A percentile compares a stretch with the other conserved stretches of the same genome.
Evolutionary conservation across 2,888 invertebrate genomes (phyloP).

Genomic region (Azorinus chamasolen): DNA sequence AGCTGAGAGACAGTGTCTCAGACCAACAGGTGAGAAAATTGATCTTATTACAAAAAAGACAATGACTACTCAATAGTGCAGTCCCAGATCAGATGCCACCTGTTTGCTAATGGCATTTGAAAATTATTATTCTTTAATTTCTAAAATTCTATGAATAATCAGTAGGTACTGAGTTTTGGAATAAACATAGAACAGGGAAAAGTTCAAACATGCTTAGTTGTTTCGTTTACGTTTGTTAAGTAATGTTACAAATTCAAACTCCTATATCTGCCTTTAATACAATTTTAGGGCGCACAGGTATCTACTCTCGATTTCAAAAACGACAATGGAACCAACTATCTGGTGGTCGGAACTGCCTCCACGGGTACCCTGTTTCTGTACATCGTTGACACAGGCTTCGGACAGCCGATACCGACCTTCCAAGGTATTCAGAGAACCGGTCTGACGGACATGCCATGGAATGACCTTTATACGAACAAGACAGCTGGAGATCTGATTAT

Average conservation of each 20-base stretch:
- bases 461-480: slow-evolving; percentile 60
- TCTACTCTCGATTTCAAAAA: slow-evolving; percentile 64
- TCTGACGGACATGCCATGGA: slow-evolving; percentile 59
- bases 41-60: too few relatives aligned
- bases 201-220: too few relatives aligned
- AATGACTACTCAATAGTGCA: too few relatives aligned
- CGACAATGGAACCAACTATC: slow-evolving; percentile 56
- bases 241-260: too few relatives aligned
- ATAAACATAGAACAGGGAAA: too few relatives aligned
- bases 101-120: too few relatives aligned
- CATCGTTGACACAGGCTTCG: slow-evolving; percentile 54
- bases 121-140: too few relatives aligned
- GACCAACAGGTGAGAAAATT: slow-evolving; percentile 68
- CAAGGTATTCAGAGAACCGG: slow-evolving; percentile 57
- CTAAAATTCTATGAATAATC: too few relatives aligned
- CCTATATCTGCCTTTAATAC: too few relatives aligned
- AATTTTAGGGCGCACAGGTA: slow-evolving; percentile 69
- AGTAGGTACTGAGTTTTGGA: too few relatives aligned
- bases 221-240: too few relatives aligned
- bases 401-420: slow-evolving; percentile 57
- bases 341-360: slow-evolving; percentile 66
- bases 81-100: too few relatives aligned
- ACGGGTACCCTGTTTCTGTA: slow-evolving; percentile 68
- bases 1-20: slow-evolving; percentile 60
- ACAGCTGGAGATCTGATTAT: slow-evolving; percentile 66